Conservation (phyloP, 2,888 invertebrate genomes). For the Drosophila nr. fundita region DNA sequence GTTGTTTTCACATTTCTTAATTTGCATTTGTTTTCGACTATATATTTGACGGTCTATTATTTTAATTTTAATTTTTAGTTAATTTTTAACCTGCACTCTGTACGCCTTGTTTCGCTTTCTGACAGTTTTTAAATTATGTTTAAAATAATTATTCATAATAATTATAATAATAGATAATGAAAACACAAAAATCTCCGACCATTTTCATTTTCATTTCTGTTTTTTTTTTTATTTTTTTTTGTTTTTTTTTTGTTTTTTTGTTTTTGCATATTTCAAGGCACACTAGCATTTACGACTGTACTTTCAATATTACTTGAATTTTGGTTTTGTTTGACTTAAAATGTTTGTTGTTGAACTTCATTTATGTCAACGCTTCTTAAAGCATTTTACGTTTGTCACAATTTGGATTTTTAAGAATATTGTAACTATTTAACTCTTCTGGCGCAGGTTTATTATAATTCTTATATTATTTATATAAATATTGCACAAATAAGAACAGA, state of each 20-base stretch:
- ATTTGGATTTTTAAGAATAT: conserved; percentile 43
- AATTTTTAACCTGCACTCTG: conserved; percentile 19
- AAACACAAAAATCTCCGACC: conserved; percentile 47
- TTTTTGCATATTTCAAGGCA: conserved; percentile 81
- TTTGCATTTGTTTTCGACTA: conserved; percentile 24
- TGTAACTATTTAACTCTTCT: conserved; percentile 43
- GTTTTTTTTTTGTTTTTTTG: conserved; percentile 35
- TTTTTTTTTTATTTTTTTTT: conserved; percentile 29
- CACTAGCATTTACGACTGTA: conserved; percentile 82
- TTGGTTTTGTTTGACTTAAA: conserved; percentile 47
- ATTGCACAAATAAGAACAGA: conserved; percentile 78
- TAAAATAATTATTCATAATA: conserved; percentile 26
- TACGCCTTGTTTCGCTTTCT: conserved; percentile 24
- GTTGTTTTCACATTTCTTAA: conserved; percentile 36
- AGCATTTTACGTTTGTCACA: conserved; percentile 59
- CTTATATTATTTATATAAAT: conserved; percentile 72
- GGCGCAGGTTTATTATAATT: conserved; percentile 57
- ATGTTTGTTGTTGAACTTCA: conserved; percentile 25
- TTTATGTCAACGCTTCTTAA: conserved; percentile 22
- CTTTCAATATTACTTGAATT: conserved; percentile 65
- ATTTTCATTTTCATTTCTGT: conserved; percentile 32
- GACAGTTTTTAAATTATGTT: conserved; percentile 22
- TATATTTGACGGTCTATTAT: conserved; percentile 40
- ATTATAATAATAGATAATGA: conserved; percentile 40
- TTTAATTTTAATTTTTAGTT: neutral